Evolutionary conservation across 2,113 vertebrate species (phyloP), one percentile per base, ranked within the genome.

Genomic region (Agapornis roseicollis): DNA sequence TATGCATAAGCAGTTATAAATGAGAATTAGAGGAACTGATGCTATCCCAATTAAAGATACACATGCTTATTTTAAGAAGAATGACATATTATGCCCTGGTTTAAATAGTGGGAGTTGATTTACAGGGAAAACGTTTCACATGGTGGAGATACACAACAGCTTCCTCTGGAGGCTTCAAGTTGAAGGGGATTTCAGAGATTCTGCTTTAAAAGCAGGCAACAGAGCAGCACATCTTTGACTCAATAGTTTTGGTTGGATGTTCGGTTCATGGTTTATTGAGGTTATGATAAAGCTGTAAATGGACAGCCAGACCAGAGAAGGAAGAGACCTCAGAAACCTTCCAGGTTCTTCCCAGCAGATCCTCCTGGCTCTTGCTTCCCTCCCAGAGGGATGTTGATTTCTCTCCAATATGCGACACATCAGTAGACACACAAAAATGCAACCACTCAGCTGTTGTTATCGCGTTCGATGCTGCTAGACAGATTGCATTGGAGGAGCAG

Each of bases 401-500:
- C 81, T 77, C 46, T 91, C 41, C 80, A 85, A 46, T 53, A 85
- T 74, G 49, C 0, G 1, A 83, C 88, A 63, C 49, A 49, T 77
- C 74, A 28, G n/a, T 72, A 89, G 72, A 76, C 46, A 9, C 66
- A 50, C 39, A 63, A 93, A 94, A 85, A 94, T 83, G 79, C 68
- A 44, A 96, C 9, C 74, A 25, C 66, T 93, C 81, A 35, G 85
- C 74, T 91, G 76, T 91, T 94, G 68, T 77, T 92, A 95, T 80
- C 68, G 35, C 88, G 86, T 80, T 88, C 1, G 2, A 77, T 86
- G 76, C 85, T 88, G 53, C 60, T 77, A 78, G 64, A 92, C 73
- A 84, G 87, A 81, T 39, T 85, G 64, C 37, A 56, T n/a, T 73
- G 77, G 94, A 88, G 55, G 82, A 93, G 53, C 77, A 86, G 80